Base-by-base conservation (phyloP, 2,888 invertebrate species). In the Hedya salicella region DNA sequence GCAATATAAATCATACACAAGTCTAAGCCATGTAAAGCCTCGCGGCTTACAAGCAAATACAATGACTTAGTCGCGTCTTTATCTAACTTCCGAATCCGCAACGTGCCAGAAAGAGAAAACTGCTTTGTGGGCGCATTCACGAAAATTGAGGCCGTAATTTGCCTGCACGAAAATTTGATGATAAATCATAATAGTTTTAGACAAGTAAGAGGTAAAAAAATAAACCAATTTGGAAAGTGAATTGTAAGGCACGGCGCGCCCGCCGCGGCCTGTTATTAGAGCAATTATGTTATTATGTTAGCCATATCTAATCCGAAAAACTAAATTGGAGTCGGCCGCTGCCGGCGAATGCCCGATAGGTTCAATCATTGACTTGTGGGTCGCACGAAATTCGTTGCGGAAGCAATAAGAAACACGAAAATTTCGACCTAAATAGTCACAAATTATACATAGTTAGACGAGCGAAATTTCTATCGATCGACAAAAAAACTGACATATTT, bases 221-320 rank as follows among this genome's bases (percentile, higher is more conserved):
- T 89, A 89, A 89, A 91, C 91, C 89, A 91, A 91, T 91, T 92
- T 92, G 88, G 90, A 92, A 92, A 92, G 92, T 91, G 91, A 91
- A 91, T 90, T 90, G 89, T 92, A 90, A 89, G 92, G 90, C 88
- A 89, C 87, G 86, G 86, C 89, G 83, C 80, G 83, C 82, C 81
- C 81, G 82, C 79, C 77, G 85, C 81, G 85, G 83, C 80, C 87
- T 91, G 87, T 91, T 92, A 92, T 91, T 91, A 91, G 89, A 89
- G 79, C 92, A 92, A 92, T 92, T 92, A 91, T 91, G 91, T 92
- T 91, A 91, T 92, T 92, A 91, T 90, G 88, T 90, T 88, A 83
- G 90, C 90, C 89, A 91, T 91, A 89, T 91, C 92, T 91, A 92
- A 92, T 92, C 88, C 88, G 85, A 91, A 92, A 91, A 91, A 91